Base-by-base conservation (phyloP, 2,113 vertebrate species). In the Colinus virginianus region DNA sequence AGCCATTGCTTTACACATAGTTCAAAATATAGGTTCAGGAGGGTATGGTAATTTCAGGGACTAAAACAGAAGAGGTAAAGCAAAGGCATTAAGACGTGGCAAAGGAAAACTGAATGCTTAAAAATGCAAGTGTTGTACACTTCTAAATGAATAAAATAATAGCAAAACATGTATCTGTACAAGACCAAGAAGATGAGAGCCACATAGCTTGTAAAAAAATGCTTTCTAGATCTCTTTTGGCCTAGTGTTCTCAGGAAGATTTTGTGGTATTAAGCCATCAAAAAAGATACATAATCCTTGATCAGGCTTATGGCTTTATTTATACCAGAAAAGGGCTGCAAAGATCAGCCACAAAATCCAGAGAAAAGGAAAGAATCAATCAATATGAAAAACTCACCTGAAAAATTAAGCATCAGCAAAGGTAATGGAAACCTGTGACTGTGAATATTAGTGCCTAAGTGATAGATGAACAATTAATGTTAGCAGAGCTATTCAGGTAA, bases 351-450 rank as follows among this genome's bases (percentile, higher is more conserved):
- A 79, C 1, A 6, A 93, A 90, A 90, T 67, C 23, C 8, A 64
- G 78, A 40, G 4, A 40, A 63, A 12, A 40, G 26, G 67, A 74
- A n/a, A 4, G 19, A 7, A 62, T n/a, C 55, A 8, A 13, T n/a
- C 15, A 77, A 95, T 80, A 84, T 38, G 9, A 89, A 95, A 88
- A n/a, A 61, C 26, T 48, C 30, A 46, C 63, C 84, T 81, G 45
- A 88, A 87, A 93, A 94, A 23, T 49, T 64, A 67, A 43, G 56
- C 16, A 80, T 38, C 1, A 7, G 38, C 26, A 91, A 75, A 92
- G 64, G 6, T 78, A 85, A 88, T 70, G 23, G 10, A 13, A 82
- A 7, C 16, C 49, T 90, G 12, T 40, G 38, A 49, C 83, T 40
- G 4, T 56, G 30, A 78, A 84, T 67, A 9, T 77, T 53, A 90